Evolutionary conservation across 1,140 invertebrate genomes (phyloP).

Genomic region (Wiebesia pumilae): DNA sequence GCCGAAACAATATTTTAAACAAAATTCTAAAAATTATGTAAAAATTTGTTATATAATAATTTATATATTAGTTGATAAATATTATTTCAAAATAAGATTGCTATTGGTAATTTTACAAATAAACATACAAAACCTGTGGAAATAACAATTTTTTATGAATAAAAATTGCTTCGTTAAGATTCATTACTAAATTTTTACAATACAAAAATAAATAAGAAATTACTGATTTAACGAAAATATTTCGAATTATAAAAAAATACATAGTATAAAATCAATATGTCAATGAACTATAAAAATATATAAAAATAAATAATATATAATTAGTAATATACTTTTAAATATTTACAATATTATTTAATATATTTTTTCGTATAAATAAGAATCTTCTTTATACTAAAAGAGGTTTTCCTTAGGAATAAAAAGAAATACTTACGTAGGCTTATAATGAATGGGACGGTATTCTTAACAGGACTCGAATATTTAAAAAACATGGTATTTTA

Average conservation of each 20-base stretch:
- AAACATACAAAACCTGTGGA: not conserved
- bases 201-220: not conserved
- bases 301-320: not conserved
- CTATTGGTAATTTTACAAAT: not conserved
- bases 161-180: not conserved
- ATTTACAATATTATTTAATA: conserved; percentile 11
- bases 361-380: conserved; percentile 12
- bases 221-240: not conserved
- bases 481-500: conserved; percentile 26
- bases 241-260: not conserved
- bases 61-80: not conserved
- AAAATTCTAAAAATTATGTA: not conserved
- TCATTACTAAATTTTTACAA: not conserved
- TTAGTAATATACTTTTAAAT: conserved; percentile 8
- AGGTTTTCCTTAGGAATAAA: conserved; percentile 23
- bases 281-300: too few relatives aligned
- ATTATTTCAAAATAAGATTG: not conserved
- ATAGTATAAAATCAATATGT: not conserved
- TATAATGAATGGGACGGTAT: conserved; percentile 43
- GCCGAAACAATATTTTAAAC: not conserved
- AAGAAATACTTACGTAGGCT: conserved; percentile 37
- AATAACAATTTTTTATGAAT: not conserved
- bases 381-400: conserved; percentile 24
- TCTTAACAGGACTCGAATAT: conserved; percentile 27
- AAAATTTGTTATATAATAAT: too few relatives aligned